Conservation (phyloP, 1,140 invertebrate species). For the Xylocopa sonorina region DNA sequence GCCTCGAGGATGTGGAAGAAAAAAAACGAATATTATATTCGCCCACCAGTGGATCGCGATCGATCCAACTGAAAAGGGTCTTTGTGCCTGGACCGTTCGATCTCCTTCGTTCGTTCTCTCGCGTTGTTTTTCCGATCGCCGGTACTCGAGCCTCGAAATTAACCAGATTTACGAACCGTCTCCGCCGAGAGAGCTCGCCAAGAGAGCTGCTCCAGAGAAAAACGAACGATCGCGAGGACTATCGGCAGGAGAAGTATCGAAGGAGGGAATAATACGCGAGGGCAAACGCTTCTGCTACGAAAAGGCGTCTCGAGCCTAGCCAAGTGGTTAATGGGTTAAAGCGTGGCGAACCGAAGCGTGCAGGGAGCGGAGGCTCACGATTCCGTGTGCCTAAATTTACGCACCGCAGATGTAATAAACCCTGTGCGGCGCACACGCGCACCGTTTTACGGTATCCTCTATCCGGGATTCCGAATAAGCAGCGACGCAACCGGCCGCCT, state of each 20-base stretch:
- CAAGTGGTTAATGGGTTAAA: slow-evolving; percentile 24
- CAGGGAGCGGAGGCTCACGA: slow-evolving; percentile 27
- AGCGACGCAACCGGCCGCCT: slow-evolving; percentile 27
- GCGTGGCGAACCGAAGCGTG: slow-evolving; percentile 7
- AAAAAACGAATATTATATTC: slow-evolving; percentile 12
- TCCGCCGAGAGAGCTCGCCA: too few species aligned
- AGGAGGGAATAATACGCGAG: too few species aligned
- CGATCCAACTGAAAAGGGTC: slow-evolving; percentile 20
- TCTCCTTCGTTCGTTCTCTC: neutral
- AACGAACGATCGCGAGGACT: too few species aligned
- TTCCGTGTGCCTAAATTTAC: slow-evolving; percentile 63
- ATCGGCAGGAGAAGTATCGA: too few species aligned
- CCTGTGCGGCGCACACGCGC: too few species aligned
- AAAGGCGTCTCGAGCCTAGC: neutral
- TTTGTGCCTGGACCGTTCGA: neutral
- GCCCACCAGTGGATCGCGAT: neutral
- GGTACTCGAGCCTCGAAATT: neutral
- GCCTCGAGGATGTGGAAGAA: too few species aligned
- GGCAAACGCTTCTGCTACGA: neutral
- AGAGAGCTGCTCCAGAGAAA: too few species aligned
- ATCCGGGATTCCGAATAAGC: slow-evolving; percentile 62
- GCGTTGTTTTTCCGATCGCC: neutral
- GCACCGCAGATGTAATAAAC: slow-evolving; percentile 49
- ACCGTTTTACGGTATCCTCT: slow-evolving; percentile 47
- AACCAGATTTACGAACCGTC: too few species aligned